Evolutionary conservation across 1,140 invertebrate species (phyloP).

Genomic region (Meloidogyne exigua): DNA sequence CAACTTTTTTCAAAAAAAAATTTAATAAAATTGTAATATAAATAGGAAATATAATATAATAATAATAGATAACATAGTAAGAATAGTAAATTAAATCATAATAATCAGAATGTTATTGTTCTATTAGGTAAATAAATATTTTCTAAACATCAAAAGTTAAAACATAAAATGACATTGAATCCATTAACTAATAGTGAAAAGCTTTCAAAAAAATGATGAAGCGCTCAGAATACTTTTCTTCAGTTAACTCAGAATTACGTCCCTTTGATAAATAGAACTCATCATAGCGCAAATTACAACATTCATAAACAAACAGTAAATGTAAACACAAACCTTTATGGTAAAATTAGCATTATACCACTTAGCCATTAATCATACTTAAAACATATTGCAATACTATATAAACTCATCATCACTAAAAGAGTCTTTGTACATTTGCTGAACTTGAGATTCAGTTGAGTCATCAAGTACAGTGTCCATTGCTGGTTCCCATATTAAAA

Average conservation of each 20-base stretch:
- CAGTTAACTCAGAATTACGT: conserved; percentile 7
- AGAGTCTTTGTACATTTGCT: conserved; percentile 23
- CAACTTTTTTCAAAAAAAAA: not conserved
- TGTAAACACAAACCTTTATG: not conserved
- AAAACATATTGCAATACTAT: not conserved
- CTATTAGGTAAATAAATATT: too few relatives aligned
- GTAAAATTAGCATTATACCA: not conserved
- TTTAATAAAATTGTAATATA: not conserved
- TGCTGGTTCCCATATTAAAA: conserved; percentile 29
- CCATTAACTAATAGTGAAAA: too few relatives aligned
- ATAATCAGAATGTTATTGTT: too few relatives aligned
- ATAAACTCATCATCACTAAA: conserved; percentile 25
- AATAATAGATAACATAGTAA: not conserved
- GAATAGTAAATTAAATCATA: too few relatives aligned
- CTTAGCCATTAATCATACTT: not conserved
- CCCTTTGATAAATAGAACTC: not conserved
- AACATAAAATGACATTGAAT: too few relatives aligned
- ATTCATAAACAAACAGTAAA: not conserved
- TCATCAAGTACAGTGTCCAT: conserved; percentile 14
- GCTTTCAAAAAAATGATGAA: not conserved
- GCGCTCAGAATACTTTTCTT: conserved; percentile 1
- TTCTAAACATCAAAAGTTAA: too few relatives aligned
- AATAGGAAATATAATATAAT: not conserved
- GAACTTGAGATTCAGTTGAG: not conserved
- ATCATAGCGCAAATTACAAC: conserved; percentile 1